A percentile compares a stretch with the other conserved stretches of the same genome.
Evolutionary conservation across 92 coral and sea anemone genomes (phyloP).

Genomic region (Siderastrea radians): DNA sequence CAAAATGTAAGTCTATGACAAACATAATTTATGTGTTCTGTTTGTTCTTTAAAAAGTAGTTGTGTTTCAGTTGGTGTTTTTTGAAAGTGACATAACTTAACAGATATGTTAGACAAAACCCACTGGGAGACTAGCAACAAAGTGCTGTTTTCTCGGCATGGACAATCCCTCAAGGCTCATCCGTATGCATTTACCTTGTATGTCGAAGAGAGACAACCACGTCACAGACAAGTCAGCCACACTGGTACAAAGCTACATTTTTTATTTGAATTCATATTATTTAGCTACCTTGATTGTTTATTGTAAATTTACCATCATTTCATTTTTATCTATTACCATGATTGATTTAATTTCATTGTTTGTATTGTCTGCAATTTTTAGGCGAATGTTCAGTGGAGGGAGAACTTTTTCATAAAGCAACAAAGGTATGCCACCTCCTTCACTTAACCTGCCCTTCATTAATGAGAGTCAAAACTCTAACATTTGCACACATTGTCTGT

Average conservation of each 20-base stretch:
- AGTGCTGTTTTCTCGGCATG: constrained; percentile 67
- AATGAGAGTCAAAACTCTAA: no score
- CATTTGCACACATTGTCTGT: no score
- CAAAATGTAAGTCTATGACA: background rate
- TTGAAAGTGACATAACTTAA: background rate
- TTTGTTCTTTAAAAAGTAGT: no score
- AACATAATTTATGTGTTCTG: background rate
- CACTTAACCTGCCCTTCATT: background rate
- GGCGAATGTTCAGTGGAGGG: background rate
- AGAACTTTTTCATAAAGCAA: background rate
- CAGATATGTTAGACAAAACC: constrained; percentile 67
- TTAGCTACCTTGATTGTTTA: background rate
- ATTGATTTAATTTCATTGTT: background rate
- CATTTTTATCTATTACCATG: background rate
- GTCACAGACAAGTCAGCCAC: background rate
- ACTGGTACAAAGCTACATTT: background rate
- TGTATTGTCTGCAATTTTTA: background rate
- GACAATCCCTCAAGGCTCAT: constrained; percentile 63
- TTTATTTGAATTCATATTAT: background rate
- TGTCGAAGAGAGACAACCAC: constrained; percentile 65
- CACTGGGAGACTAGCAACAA: constrained; percentile 81
- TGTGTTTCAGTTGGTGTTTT: background rate
- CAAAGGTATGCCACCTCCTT: background rate
- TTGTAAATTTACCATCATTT: background rate
- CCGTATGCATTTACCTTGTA: constrained; percentile 69